phyloP scores from a whole-genome alignment of 1,140 invertebrate species.

The Trachelipus rathkii region DNA sequence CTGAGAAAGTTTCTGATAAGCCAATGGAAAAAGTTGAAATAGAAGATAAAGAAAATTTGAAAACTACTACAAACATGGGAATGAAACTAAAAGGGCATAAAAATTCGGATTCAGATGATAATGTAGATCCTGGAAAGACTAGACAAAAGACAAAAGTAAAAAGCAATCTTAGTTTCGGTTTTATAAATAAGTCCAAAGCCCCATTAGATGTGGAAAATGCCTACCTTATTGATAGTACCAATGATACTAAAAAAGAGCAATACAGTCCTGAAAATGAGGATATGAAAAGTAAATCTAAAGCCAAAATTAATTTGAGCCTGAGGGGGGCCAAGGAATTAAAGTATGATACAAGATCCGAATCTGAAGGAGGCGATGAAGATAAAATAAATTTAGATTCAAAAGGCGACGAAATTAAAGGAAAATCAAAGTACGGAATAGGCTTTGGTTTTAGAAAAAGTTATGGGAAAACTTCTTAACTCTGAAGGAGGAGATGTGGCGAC shows the following conservation, averaged over 20 bases:
- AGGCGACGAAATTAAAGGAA: slow-evolving; percentile 22
- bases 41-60: slow-evolving; percentile 30
- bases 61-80: slow-evolving; percentile 29
- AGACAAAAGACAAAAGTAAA: slow-evolving; percentile 32
- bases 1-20: slow-evolving; percentile 20
- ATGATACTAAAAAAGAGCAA: slow-evolving; percentile 21
- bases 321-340: slow-evolving; percentile 29
- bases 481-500: slow-evolving; percentile 30
- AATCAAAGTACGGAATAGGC: slow-evolving; percentile 27
- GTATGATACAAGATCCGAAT: slow-evolving; percentile 34
- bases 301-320: slow-evolving; percentile 29
- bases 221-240: slow-evolving; percentile 3
- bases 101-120: slow-evolving; percentile 38
- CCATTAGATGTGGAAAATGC: slow-evolving; percentile 29
- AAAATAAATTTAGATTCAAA: slow-evolving; percentile 25
- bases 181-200: slow-evolving; percentile 32
- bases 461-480: slow-evolving; percentile 33
- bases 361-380: slow-evolving; percentile 35
- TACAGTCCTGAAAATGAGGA: slow-evolving; percentile 25
- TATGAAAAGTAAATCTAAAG: slow-evolving; percentile 27
- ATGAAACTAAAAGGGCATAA: slow-evolving; percentile 30
- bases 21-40: slow-evolving; percentile 24
- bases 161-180: slow-evolving; percentile 33
- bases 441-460: slow-evolving; percentile 30
- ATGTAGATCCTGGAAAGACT: slow-evolving; percentile 28